Evolutionary conservation across 2,888 invertebrate species (phyloP).

Genomic region (Drosophila buzzatii): DNA sequence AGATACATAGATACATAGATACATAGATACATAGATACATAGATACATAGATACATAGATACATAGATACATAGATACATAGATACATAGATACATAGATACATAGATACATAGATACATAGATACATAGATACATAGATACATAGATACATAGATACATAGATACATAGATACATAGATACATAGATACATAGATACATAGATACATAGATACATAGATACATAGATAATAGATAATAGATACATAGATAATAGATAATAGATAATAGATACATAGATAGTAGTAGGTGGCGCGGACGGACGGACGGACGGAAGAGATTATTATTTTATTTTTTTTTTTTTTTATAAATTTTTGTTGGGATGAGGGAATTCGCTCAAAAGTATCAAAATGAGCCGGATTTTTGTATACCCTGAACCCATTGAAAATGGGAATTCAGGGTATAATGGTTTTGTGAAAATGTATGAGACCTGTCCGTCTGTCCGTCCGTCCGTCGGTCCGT

Average conservation of each 20-base stretch:
- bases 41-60: not conserved
- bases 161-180: not conserved
- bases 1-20: slow-evolving; percentile 1
- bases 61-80: slow-evolving; percentile 2
- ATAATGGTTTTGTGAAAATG: too few relatives aligned
- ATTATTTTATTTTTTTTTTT: too few relatives aligned
- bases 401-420: too few relatives aligned
- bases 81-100: slow-evolving; percentile 2
- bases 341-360: too few relatives aligned
- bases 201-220: slow-evolving; percentile 2
- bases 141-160: slow-evolving; percentile 2
- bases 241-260: not conserved
- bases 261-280: slow-evolving; percentile 2
- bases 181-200: slow-evolving; percentile 3
- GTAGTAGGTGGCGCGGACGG: too few relatives aligned
- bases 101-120: slow-evolving; percentile 2
- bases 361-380: too few relatives aligned
- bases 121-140: slow-evolving; percentile 2
- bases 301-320: too few relatives aligned
- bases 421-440: too few relatives aligned
- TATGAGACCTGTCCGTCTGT: too few relatives aligned
- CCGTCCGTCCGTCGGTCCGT: too few relatives aligned
- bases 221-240: slow-evolving; percentile 1
- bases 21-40: not conserved
- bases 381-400: too few relatives aligned